phyloP scores from a whole-genome alignment of 2,797 vertebrate species.

The Danio tinwini region DNA sequence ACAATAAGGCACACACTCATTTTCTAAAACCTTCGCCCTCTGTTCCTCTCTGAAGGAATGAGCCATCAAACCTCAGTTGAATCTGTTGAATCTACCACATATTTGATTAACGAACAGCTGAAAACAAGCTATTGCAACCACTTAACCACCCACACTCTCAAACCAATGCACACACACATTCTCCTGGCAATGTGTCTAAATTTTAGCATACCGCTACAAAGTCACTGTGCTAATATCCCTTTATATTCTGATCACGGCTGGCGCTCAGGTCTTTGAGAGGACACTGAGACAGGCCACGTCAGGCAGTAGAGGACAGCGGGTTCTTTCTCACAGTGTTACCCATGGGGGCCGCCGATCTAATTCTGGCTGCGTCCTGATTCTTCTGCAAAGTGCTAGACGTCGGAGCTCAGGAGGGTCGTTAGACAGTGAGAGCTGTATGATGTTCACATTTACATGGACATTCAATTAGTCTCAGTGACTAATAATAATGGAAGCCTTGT shows the following conservation, averaged over 20 bases:
- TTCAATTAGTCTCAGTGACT: conserved; percentile 30
- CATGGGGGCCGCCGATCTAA: conserved; percentile 54
- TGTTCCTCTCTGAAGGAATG: no score
- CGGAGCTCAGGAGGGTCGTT: conserved; percentile 3
- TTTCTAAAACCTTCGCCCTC: no score
- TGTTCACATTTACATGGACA: conserved; percentile 31
- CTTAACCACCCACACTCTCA: no score
- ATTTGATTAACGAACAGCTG: no score
- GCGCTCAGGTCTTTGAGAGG: conserved; percentile 36
- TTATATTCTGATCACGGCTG: conserved; percentile 36
- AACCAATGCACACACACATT: neutral
- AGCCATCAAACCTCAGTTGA: no score
- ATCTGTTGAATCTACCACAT: no score
- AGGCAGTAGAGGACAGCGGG: conserved; percentile 56
- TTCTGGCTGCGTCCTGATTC: conserved; percentile 51
- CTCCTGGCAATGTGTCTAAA: neutral
- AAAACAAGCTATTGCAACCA: no score
- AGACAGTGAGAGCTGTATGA: conserved; percentile 20
- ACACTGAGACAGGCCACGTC: conserved; percentile 26
- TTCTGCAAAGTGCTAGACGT: conserved; percentile 2
- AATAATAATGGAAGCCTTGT: conserved; percentile 19
- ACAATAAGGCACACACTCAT: no score
- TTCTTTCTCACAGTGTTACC: conserved; percentile 38
- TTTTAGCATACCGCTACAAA: conserved; percentile 3
- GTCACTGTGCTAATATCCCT: neutral